Base-by-base conservation (phyloP, 2,888 invertebrate species). In the Scaeva pyrastri region DNA sequence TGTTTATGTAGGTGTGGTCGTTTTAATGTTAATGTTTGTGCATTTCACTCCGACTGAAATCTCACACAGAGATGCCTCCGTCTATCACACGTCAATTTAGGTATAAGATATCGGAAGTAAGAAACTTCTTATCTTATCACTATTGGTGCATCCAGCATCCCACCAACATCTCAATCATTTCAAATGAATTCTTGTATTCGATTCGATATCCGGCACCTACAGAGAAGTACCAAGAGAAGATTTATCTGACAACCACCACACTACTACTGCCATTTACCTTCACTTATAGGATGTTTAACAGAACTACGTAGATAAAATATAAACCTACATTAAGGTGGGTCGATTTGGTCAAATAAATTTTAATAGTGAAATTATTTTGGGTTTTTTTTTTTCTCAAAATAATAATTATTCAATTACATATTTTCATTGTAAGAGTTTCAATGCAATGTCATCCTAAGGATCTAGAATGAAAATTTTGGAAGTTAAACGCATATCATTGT, bases 81-180 rank as follows among this genome's bases (percentile, higher is more conserved):
- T 64, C 70, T 72, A 75, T 80, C 79, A 72, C 71, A 73, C 62
- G 80, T 81, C 80, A 80, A 75, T 80, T 81, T 81, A 41, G 56
- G 56, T 36, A 31, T 31, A 10, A 73, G 76, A 80, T 81, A 81
- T 73, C 81, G 76, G 72, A 85, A 56, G 60, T 41, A 23, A 68
- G 36, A 60, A 68, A 80, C 72, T 76, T 39, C 72, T 58, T 84
- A 52, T 70, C 52, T 23, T 23, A 73, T 85, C 31, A 7, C 76
- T 76, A 55, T 75, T 68, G 45, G 31, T 60, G 71, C 80, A 68
- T 62, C 68, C 75, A 52, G 71, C 80, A 60, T 62, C 72, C 75
- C 12, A 45, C 64, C 70, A 56, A 55, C 39, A 52, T 48, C 72
- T 70, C 75, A 56, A 56, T 75, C 71, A 48, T 68, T 31, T 41